Percentiles rank a stretch among this genome's conserved stretches.
These are phyloP conservation scores for Lucilia sericata DNA, from an alignment of 1,140 invertebrate species.

Conservation along the genomic window DNA sequence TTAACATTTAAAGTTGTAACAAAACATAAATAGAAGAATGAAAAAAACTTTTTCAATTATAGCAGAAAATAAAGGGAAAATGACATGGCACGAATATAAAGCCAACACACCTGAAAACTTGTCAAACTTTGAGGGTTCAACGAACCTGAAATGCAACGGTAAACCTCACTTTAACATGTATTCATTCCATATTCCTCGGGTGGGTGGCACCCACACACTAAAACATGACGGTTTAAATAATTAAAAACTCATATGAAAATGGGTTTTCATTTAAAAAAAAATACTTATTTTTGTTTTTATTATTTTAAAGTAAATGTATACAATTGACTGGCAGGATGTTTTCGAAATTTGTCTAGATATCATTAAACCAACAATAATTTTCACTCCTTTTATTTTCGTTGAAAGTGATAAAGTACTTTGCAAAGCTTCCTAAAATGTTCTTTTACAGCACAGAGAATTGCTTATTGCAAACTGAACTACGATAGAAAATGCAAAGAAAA, in stretches of 20 bases:
- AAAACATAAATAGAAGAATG: too few species aligned
- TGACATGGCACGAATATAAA: neutral
- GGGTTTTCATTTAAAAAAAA: neutral
- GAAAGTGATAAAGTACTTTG: too few species aligned
- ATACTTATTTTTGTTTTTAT: neutral
- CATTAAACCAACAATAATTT: neutral
- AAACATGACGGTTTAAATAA: neutral
- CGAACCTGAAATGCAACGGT: conserved; percentile 15
- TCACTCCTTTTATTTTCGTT: neutral
- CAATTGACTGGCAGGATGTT: too few species aligned
- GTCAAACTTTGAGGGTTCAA: conserved; percentile 29
- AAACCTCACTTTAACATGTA: neutral
- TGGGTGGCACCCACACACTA: conserved; percentile 36
- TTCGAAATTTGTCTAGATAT: neutral
- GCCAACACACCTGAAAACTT: conserved; percentile 26
- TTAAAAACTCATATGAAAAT: conserved; percentile 4
- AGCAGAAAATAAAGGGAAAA: too few species aligned
- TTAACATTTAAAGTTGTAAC: too few species aligned
- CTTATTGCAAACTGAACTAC: neutral
- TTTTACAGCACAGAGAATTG: neutral
- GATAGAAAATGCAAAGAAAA: neutral
- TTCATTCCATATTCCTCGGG: neutral
- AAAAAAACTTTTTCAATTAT: too few species aligned
- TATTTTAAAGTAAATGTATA: too few species aligned
- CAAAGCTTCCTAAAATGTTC: too few species aligned